Conservation (phyloP, 2,888 invertebrate genomes). For the Gnatocerus cornutus region DNA sequence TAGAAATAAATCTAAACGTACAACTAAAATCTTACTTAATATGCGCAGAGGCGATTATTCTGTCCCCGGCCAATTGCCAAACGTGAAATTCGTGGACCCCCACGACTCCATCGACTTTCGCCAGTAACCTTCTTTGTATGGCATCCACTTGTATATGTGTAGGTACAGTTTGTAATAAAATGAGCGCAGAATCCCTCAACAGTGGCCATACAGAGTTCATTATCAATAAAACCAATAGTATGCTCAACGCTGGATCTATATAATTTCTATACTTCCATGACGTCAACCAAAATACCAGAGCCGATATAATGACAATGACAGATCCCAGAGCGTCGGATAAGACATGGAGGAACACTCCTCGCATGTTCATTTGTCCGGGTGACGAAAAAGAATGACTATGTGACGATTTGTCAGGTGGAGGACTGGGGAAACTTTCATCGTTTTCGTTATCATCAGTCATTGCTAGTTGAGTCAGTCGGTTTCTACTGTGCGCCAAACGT, state of each 20-base stretch:
- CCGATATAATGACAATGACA: constrained; percentile 91
- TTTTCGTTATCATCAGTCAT: constrained; percentile 84
- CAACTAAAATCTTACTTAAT: constrained; percentile 77
- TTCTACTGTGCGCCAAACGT: constrained; percentile 74
- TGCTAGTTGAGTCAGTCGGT: constrained; percentile 76
- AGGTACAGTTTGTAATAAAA: constrained; percentile 97
- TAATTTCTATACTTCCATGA: constrained; percentile 88
- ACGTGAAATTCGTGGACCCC: constrained; percentile 99
- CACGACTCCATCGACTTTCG: constrained; percentile 94
- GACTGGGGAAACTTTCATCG: constrained; percentile 76
- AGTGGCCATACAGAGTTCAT: constrained; percentile 93
- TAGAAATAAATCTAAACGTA: not conserved
- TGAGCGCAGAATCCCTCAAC: constrained; percentile 93
- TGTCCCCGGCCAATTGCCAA: constrained; percentile 97
- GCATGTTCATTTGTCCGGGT: constrained; percentile 95
- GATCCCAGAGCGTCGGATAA: constrained; percentile 98
- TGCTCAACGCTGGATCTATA: constrained; percentile 95
- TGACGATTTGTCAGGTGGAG: constrained; percentile 59
- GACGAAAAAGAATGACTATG: constrained; percentile 73
- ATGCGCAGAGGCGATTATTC: constrained; percentile 98
- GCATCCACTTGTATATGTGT: constrained; percentile 97
- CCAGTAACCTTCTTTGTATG: constrained; percentile 88
- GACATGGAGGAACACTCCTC: constrained; percentile 99
- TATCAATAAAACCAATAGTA: constrained; percentile 90
- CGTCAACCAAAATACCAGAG: constrained; percentile 82